Conservation (phyloP, 2,888 invertebrate genomes). For the Tenodera sinensis region DNA sequence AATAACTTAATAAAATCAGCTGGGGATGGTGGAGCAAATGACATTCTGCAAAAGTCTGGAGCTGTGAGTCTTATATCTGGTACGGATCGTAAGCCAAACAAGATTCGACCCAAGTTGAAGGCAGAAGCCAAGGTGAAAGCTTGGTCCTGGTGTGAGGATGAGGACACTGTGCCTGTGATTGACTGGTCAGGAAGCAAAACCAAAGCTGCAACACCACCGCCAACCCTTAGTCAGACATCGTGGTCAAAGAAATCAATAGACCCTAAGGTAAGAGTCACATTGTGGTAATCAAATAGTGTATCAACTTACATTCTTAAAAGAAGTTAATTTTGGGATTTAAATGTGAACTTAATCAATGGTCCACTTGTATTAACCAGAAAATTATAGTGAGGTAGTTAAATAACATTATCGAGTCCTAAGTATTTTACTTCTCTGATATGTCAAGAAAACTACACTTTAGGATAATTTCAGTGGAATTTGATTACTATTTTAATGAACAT, state of each 20-base stretch:
- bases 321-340: too few species aligned
- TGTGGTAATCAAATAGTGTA: too few species aligned
- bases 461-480: too few species aligned
- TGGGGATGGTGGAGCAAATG: slow-evolving; percentile 32
- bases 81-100: slow-evolving; percentile 45
- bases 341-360: too few species aligned
- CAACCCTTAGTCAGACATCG: background rate
- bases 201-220: background rate
- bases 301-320: too few species aligned
- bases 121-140: slow-evolving; percentile 63
- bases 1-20: background rate
- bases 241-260: background rate
- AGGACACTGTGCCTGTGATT: slow-evolving; percentile 47
- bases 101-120: slow-evolving; percentile 68
- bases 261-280: slow-evolving; percentile 21
- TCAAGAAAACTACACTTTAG: too few species aligned
- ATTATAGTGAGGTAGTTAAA: too few species aligned
- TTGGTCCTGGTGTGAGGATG: slow-evolving; percentile 50
- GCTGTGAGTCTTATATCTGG: background rate
- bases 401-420: too few species aligned
- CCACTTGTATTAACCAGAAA: too few species aligned
- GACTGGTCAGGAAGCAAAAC: slow-evolving; percentile 42
- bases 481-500: too few species aligned
- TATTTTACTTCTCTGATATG: too few species aligned
- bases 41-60: background rate